Evolutionary conservation across 2,797 vertebrate species (phyloP).

Genomic region (Acanthis flammea): DNA sequence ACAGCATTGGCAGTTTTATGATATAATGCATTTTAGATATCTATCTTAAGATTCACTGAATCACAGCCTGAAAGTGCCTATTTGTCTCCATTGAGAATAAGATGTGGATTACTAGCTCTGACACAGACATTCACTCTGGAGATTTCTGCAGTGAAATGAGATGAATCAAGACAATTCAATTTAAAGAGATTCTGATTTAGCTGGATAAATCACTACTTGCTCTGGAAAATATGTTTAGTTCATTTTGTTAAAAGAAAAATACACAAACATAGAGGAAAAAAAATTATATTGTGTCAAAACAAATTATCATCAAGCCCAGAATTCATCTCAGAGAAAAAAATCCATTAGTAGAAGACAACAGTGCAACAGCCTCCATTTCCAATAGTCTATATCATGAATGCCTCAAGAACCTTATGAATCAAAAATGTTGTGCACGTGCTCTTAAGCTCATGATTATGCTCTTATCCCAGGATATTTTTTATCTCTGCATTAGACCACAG

Average conservation of each 20-base stretch:
- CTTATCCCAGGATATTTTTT: not conserved
- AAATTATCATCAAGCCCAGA: not conserved
- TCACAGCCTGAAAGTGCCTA: not conserved
- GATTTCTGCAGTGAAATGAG: not conserved
- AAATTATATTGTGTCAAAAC: not conserved
- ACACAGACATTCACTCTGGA: not conserved
- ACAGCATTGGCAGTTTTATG: not conserved
- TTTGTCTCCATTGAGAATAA: not conserved
- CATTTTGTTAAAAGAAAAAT: not conserved
- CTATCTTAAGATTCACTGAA: not conserved
- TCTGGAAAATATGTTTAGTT: not conserved
- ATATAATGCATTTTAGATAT: not conserved
- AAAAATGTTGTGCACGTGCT: not conserved
- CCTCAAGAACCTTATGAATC: not conserved
- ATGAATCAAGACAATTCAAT: not conserved
- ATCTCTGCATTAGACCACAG: not conserved
- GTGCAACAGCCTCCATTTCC: not conserved
- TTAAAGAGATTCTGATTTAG: not conserved
- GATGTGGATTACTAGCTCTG: not conserved
- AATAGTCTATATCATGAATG: fast-evolving
- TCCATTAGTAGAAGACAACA: not conserved
- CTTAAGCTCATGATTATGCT: not conserved
- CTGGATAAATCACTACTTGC: not conserved
- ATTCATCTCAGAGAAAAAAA: not conserved
- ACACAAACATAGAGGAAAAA: not conserved